Evolutionary conservation across 2,888 invertebrate genomes (phyloP).

Genomic region (Catonia carolina): DNA sequence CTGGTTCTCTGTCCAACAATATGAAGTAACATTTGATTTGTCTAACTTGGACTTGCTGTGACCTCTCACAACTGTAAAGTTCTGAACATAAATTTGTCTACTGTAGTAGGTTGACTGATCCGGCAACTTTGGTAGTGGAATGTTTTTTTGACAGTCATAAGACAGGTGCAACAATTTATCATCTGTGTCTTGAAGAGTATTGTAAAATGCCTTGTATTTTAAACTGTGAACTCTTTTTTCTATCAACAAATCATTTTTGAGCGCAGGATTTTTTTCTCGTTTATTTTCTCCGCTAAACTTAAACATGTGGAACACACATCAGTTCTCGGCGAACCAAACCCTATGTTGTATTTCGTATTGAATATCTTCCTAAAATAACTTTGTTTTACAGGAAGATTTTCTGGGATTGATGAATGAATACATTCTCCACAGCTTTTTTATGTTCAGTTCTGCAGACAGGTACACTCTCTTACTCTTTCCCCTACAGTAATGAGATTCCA

Average conservation of each 20-base stretch:
- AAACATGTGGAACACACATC: background rate
- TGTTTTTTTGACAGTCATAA: constrained; percentile 18
- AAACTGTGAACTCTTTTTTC: constrained; percentile 1
- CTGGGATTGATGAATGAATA: background rate
- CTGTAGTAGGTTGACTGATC: no score
- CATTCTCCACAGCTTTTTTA: background rate
- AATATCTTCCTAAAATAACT: background rate
- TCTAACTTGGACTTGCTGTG: no score
- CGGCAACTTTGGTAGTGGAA: no score
- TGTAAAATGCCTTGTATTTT: no score
- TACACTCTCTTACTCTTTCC: background rate
- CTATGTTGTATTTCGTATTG: background rate
- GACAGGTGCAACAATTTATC: constrained; percentile 6
- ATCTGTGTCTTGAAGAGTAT: background rate
- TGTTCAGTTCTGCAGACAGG: background rate
- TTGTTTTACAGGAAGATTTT: background rate
- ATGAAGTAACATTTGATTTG: no score
- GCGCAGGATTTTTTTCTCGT: background rate
- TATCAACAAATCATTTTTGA: background rate
- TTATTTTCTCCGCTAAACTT: background rate
- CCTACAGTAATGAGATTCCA: background rate
- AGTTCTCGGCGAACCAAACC: background rate
- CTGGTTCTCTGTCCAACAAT: no score
- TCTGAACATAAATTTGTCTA: no score
- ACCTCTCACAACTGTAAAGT: no score